Evolutionary conservation across 2,797 vertebrate species (phyloP), one percentile per base, ranked within the genome.

Genomic region (Takifugu ocellatus): DNA sequence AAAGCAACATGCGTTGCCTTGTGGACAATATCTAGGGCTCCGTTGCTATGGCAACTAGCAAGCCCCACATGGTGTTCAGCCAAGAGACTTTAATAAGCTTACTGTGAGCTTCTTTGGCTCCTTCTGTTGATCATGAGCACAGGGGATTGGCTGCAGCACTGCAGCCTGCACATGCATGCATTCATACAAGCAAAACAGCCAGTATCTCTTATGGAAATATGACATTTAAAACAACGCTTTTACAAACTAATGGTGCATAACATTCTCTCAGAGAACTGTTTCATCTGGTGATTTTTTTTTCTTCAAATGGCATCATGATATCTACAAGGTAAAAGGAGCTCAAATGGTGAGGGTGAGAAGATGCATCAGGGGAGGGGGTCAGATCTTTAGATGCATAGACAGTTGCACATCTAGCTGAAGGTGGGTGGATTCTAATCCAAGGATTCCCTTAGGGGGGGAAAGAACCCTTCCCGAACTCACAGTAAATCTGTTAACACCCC

Each of bases 31-130:
- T 74, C 79, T 58, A 56, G 65, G 66, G 72, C 74, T 59, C 58
- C 56, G 91, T 92, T 89, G 77, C 89, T 79, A 89, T 88, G 75
- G 89, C 67, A 89, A 91, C 89, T 66, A 79, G 78, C 71, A 74
- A 84, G 73, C 75, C 71, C 70, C 72, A 76, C 70, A 66, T 73
- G 80, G 81, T 81, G 66, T 75, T 54, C 61, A 25, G 80, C 75
- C 76, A 75, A 77, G 65, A 87, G 71, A 75, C 84, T 75, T 83
- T 86, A 84, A 85, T 83, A 80, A 79, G 81, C 79, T 88, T 83
- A 87, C 73, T 65, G 72, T 75, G 79, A 75, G 88, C 83, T 79
- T 76, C 74, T 87, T 74, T 84, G 75, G 71, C 73, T 84, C 71
- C 72, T 74, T 79, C 77, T 71, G 62, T 74, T 74, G 68, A 64